Evolutionary conservation across 2,888 invertebrate genomes (phyloP), one percentile per base, ranked within the genome.

Genomic region (Mimas tiliae): DNA sequence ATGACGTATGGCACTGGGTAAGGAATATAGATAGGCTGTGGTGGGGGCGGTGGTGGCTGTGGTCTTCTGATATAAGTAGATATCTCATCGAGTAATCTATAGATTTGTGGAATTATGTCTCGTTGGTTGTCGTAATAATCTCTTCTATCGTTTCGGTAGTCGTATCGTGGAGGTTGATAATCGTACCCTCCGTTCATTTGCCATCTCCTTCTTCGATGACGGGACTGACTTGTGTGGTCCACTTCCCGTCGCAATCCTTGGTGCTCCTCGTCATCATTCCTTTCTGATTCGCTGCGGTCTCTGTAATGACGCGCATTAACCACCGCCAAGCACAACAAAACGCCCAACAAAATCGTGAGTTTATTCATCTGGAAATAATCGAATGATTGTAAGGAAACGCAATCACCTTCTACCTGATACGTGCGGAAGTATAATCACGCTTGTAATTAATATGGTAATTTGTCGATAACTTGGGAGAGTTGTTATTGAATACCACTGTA

Each of bases 11-110:
- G 80, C 9, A 90, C 78, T 3, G 88, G 86, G 65, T 89, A 90
- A 0, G 86, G 89, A 38, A 92, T 76, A 74, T 90, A 91, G 65
- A 91, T 84, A 3, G 87, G 86, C 64, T 88, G 88, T 0, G 87
- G 87, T n/a, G 82, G 78, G 0, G 76, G 79, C 0, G 84, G 83
- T 1, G 83, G 79, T 0, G 74, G 81, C 1, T 75, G 75, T 0
- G 84, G 82, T 16, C 82, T 78, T 66, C 72, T 84, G 14, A 89
- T 67, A 47, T 82, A 80, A 12, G 67, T 66, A 1, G 85, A 76
- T 66, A 92, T 83, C 58, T 92, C 91, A 64, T 91, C 88, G 19
- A 91, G 75, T 34, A 87, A 68, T 65, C 77, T 84, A 12, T 83
- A 75, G 63, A 92, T 88, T 66, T 86, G 81, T 0, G 81, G 77